A percentile compares a stretch with the other conserved stretches of the same genome.
Conservation (phyloP, 2,797 vertebrate genomes). For the Lates japonicus region DNA sequence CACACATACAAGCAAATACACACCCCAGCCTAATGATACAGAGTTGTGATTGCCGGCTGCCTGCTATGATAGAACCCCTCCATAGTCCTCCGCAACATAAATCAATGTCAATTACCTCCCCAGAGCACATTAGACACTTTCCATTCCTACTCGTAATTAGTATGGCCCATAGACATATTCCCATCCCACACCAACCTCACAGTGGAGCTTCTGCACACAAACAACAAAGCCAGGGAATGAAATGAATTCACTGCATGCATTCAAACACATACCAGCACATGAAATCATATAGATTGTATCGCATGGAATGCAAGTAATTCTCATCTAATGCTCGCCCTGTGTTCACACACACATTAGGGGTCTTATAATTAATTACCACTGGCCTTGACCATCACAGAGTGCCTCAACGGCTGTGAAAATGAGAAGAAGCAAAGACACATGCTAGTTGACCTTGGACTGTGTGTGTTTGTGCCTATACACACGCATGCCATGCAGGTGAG, state of each 20-base stretch:
- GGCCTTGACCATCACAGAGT: slow-evolving; percentile 66
- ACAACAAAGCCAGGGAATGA: slow-evolving; percentile 67
- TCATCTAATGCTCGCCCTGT: slow-evolving; percentile 26
- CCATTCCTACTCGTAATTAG: slow-evolving; percentile 82
- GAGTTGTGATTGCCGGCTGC: slow-evolving; percentile 83
- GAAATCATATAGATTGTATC: slow-evolving; percentile 58
- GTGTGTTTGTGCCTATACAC: slow-evolving; percentile 27
- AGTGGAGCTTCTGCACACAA: slow-evolving; percentile 62
- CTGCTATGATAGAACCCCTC: slow-evolving; percentile 84
- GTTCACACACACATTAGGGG: slow-evolving; percentile 53
- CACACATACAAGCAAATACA: slow-evolving; percentile 54
- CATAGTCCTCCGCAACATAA: slow-evolving; percentile 85
- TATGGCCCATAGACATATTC: slow-evolving; percentile 81
- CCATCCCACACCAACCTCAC: slow-evolving; percentile 71
- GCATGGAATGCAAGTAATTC: slow-evolving; percentile 45
- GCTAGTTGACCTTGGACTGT: slow-evolving; percentile 73
- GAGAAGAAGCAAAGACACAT: slow-evolving; percentile 61
- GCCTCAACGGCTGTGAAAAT: slow-evolving; percentile 68
- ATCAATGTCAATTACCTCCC: slow-evolving; percentile 90
- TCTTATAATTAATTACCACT: slow-evolving; percentile 75
- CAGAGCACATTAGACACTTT: slow-evolving; percentile 85
- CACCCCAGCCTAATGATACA: slow-evolving; percentile 79
- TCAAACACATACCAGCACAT: slow-evolving; percentile 68
- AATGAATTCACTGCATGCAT: slow-evolving; percentile 45
- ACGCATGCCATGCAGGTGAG: slow-evolving; percentile 27